Percentiles rank a stretch among this genome's conserved stretches.
phyloP scores from a whole-genome alignment of 1,140 invertebrate species.

The Heterodera carotae region DNA sequence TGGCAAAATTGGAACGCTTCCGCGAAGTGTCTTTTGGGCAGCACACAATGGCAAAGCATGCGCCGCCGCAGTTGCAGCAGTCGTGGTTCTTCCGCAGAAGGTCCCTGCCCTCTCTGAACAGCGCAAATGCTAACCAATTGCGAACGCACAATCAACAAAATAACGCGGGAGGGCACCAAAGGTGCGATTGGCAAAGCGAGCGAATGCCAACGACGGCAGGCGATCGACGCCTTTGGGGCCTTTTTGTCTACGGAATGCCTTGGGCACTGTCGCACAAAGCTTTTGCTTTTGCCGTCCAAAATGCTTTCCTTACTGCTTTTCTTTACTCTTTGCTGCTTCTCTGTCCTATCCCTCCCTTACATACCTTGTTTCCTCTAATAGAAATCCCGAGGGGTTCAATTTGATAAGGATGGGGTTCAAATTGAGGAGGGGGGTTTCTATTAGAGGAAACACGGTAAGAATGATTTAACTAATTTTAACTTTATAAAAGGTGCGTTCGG shows the following conservation, averaged over 20 bases:
- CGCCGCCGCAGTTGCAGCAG: conserved; percentile 47
- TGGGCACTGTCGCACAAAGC: not conserved
- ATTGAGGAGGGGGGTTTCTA: too few relatives aligned
- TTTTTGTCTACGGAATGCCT: conserved; percentile 21
- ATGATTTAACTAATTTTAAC: too few relatives aligned
- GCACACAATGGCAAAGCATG: conserved; percentile 59
- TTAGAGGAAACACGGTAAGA: too few relatives aligned
- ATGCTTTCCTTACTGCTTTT: conserved; percentile 1
- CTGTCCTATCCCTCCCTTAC: conserved; percentile 18
- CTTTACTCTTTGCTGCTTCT: conserved; percentile 8
- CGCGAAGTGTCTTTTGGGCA: conserved; percentile 60
- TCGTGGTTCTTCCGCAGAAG: conserved; percentile 64
- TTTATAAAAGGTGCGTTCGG: too few relatives aligned
- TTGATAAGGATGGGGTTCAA: too few relatives aligned
- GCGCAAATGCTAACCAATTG: conserved; percentile 42
- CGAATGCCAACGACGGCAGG: conserved; percentile 9
- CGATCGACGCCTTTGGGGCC: conserved; percentile 4
- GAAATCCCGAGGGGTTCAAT: too few relatives aligned
- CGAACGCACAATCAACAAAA: conserved; percentile 53
- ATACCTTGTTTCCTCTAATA: too few relatives aligned
- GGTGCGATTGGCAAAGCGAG: not conserved
- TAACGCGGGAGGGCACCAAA: conserved; percentile 29
- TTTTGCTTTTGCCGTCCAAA: conserved; percentile 8
- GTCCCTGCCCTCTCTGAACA: conserved; percentile 58
- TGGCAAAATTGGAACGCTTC: conserved; percentile 61